Evolutionary conservation across 1,140 invertebrate genomes (phyloP).

Genomic region (Dysdera silvatica): DNA sequence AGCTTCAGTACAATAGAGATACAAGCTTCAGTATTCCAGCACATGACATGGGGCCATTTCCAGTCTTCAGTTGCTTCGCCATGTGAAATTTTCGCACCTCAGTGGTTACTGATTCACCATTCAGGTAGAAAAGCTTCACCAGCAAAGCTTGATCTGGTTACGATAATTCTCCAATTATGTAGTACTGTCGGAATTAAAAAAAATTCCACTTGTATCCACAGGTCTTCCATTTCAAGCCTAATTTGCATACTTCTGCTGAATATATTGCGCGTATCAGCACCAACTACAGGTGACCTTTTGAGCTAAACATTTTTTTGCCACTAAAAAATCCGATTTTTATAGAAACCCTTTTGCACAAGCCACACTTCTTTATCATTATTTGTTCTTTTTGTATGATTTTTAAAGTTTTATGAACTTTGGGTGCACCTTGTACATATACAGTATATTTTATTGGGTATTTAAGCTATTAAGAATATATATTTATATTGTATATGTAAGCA

Average conservation of each 20-base stretch:
- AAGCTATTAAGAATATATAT: no score
- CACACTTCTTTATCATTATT: background rate
- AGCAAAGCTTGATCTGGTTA: background rate
- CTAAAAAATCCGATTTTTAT: background rate
- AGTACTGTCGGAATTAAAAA: background rate
- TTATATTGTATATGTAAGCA: no score
- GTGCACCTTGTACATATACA: no score
- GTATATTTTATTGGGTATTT: no score
- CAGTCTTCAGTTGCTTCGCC: no score
- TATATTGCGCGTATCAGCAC: background rate
- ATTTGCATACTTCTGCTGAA: background rate
- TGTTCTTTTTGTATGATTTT: background rate
- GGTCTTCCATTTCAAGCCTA: background rate
- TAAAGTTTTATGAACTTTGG: no score
- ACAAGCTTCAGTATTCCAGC: no score
- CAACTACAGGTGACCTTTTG: background rate
- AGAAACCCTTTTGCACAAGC: background rate
- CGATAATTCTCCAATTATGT: no score
- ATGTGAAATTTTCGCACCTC: no score
- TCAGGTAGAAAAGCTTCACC: background rate
- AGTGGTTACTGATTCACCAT: background rate
- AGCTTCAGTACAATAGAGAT: no score
- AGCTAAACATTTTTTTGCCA: background rate
- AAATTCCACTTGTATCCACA: background rate
- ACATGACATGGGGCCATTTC: no score